Conservation (phyloP, 2,113 vertebrate species). For the Hassar affinis region DNA sequence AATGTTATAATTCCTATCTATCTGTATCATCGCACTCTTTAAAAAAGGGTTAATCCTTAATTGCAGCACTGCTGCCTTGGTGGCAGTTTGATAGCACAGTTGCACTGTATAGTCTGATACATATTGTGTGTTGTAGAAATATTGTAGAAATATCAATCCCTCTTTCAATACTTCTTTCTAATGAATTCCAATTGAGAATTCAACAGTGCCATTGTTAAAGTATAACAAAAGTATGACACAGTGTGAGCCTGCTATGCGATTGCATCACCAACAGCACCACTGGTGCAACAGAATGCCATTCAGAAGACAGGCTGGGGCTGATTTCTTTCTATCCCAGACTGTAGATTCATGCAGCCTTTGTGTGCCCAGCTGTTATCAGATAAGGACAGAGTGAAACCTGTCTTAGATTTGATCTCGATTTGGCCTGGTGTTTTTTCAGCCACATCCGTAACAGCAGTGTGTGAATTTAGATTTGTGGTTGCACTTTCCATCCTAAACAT, state of each 20-base stretch:
- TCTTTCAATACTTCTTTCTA: not conserved
- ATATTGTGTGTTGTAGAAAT: not conserved
- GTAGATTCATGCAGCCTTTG: not conserved
- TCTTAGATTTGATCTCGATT: not conserved
- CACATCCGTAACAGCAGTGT: not conserved
- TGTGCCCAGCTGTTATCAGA: not conserved
- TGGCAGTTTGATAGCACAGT: not conserved
- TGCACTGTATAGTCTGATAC: not conserved
- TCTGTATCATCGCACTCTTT: not conserved
- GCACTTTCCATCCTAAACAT: not conserved
- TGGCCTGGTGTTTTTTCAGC: not conserved
- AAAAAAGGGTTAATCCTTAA: not conserved
- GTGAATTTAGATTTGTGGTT: not conserved
- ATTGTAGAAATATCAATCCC: not conserved
- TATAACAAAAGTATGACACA: not conserved
- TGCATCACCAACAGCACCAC: not conserved
- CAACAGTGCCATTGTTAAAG: not conserved
- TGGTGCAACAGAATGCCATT: not conserved
- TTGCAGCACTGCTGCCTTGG: not conserved
- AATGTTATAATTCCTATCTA: not conserved
- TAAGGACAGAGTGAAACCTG: not conserved
- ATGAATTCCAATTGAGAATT: not conserved
- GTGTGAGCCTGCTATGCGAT: not conserved
- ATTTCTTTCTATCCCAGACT: not conserved
- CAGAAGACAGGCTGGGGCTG: not conserved